Evolutionary conservation across 2,113 vertebrate species (phyloP), one percentile per base, ranked within the genome.

Genomic region (Motacilla tschutschensis): DNA sequence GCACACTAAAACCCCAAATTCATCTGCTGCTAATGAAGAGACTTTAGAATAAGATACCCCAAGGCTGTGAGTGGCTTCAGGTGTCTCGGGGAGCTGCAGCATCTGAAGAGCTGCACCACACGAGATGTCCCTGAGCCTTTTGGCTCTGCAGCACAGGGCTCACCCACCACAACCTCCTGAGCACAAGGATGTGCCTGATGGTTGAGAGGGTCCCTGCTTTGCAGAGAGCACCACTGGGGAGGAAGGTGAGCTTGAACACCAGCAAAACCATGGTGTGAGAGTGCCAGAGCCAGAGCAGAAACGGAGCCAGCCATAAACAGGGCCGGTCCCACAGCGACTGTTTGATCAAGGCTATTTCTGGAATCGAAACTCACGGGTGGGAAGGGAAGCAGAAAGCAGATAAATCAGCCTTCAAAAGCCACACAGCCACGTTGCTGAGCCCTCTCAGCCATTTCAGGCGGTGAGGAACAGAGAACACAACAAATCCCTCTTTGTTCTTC

Each of bases 401-500:
- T 77, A 78, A 94, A 89, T 85, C 13, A 71, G 62, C 63, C 54
- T 72, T 86, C 79, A 63, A 60, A 84, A 91, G 87, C 9, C 4
- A 47, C 1, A 6, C 2, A 8, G 72, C 51, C 15, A 2, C 57
- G 3, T 55, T 84, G 83, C 91, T 73, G 69, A 91, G 72, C 79
- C 60, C 71, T 40, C 55, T 51, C 65, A 72, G 55, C 53, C 76
- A 1, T 93, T 81, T 41, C 64, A 48, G 83, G 62, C 0, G 0
- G 41, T 38, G 55, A 92, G 62, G 33, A 86, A 71, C 47, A 75
- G 75, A 79, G 78, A 44, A 70, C 65, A 74, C 5, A 0, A 94
- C 59, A 95, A 91, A 91, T 26, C 72, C 3, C 8, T 43, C 94
- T 93, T 95, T 95, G 94, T 94, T 93, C 88, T 69, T 72, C 83